Evolutionary conservation across 2,113 vertebrate genomes (phyloP), one percentile per base, ranked within the genome.

Genomic region (Lethenteron reissneri): DNA sequence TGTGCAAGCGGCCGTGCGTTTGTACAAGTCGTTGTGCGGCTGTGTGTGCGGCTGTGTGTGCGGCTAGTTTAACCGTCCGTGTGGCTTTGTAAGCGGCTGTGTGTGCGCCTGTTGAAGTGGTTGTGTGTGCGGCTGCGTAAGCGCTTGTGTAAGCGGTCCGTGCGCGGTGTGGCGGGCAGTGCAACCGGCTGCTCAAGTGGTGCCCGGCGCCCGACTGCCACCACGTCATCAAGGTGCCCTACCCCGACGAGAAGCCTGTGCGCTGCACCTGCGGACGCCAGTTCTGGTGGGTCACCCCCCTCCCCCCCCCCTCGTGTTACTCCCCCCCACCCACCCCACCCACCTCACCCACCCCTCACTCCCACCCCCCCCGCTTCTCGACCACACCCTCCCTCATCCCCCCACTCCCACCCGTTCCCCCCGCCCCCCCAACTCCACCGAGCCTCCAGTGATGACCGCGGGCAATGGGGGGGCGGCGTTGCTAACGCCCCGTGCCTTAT

Each of bases 131-230:
- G 41, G 62, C 62, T 9, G 62, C 21, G 62, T 21, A 17, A 21
- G 62, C 21, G 62, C 62, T 68, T 11, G 62, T 21, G 11, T 17
- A 17, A 21, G 8, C 21, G 15, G 21, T 68, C 62, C 15, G 62
- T 68, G 62, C 62, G 58, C 62, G 58, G 14, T 73, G 12, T 73
- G 72, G 56, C 70, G 76, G 25, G 2, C 73, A 99, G 94, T 97
- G 92, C 83, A 99, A 99, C 82, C 87, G 94, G 86, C 88, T 97
- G 82, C 90, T 99, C 84, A 99, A 99, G 79, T 99, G 94, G 94
- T 99, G 94, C 83, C 94, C 94, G 73, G 94, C 94, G 73, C 92
- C 94, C 71, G 94, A 99, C 79, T 99, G 94, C 80, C 94, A 99
- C 84, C 94, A 99, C n/a, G 92, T 97, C 72, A 88, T 99, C 73